Evolutionary conservation across 2,888 invertebrate species (phyloP).

Genomic region (Epirrita christyi): DNA sequence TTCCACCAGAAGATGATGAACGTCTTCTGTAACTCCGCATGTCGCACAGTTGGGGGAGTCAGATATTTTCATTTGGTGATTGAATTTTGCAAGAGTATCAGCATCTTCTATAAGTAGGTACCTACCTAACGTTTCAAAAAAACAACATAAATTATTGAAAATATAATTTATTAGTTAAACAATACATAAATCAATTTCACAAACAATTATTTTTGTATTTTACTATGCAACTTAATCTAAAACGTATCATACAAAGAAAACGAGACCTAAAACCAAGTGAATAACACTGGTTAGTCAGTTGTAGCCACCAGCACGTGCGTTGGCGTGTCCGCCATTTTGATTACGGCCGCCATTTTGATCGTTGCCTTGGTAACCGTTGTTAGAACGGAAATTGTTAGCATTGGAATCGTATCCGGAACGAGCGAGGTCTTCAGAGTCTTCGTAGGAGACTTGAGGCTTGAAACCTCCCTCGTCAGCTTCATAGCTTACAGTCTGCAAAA

Average conservation of each 20-base stretch:
- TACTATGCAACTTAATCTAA: constrained; percentile 9
- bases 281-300: constrained; percentile 46
- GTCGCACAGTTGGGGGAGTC: too few relatives aligned
- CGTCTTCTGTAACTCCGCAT: too few relatives aligned
- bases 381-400: constrained; percentile 53
- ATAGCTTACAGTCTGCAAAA: constrained; percentile 85
- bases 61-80: too few relatives aligned
- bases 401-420: constrained; percentile 69
- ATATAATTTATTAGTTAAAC: constrained; percentile 2
- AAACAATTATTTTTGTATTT: constrained; percentile 10
- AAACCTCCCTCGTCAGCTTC: constrained; percentile 88
- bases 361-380: constrained; percentile 29
- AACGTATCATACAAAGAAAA: constrained; percentile 20
- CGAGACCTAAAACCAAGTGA: constrained; percentile 9
- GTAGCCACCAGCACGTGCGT: constrained; percentile 51
- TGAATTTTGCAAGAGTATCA: too few relatives aligned
- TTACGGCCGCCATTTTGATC: constrained; percentile 29
- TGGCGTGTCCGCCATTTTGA: constrained; percentile 46
- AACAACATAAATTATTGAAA: not conserved
- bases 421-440: constrained; percentile 74
- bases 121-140: too few relatives aligned
- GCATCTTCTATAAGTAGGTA: too few relatives aligned
- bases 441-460: constrained; percentile 87
- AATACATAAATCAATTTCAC: constrained; percentile 2
- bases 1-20: too few relatives aligned